A percentile compares a stretch with the other conserved stretches of the same genome.
Conservation (phyloP, 1,140 invertebrate genomes). For the Euwallacea fornicatus region DNA sequence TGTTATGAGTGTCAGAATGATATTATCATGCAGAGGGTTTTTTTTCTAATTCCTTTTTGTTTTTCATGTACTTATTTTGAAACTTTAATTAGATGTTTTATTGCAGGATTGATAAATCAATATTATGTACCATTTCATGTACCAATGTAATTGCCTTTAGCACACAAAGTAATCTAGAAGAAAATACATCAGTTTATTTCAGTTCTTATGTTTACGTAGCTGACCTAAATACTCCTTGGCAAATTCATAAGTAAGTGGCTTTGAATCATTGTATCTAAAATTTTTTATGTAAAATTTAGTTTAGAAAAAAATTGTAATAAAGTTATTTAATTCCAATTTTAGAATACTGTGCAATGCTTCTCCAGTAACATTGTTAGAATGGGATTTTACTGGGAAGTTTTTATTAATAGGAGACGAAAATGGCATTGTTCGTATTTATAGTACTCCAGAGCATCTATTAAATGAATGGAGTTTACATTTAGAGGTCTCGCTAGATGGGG, state of each 20-base stretch:
- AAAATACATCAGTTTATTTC: slow-evolving; percentile 66
- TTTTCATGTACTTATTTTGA: slow-evolving; percentile 3
- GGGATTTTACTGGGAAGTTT: slow-evolving; percentile 80
- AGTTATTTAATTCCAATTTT: slow-evolving; percentile 12
- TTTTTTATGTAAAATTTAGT: background rate
- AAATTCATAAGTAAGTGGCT: slow-evolving; percentile 67
- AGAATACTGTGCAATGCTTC: slow-evolving; percentile 60
- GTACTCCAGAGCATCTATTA: slow-evolving; percentile 74
- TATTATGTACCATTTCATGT: slow-evolving; percentile 71
- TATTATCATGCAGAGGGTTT: background rate
- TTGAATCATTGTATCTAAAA: background rate
- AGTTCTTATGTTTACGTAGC: slow-evolving; percentile 82
- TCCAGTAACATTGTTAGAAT: slow-evolving; percentile 77
- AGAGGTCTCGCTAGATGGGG: slow-evolving; percentile 62
- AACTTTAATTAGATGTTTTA: too few species aligned
- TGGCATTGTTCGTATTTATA: slow-evolving; percentile 77
- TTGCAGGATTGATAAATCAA: slow-evolving; percentile 48
- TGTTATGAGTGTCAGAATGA: too few species aligned
- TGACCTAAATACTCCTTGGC: slow-evolving; percentile 85
- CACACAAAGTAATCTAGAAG: slow-evolving; percentile 68
- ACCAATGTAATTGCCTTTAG: slow-evolving; percentile 82
- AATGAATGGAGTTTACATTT: slow-evolving; percentile 71
- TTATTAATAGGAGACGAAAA: slow-evolving; percentile 73
- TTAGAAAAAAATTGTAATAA: background rate
- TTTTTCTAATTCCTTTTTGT: background rate